These are phyloP conservation scores for Pocillopora damicornis DNA, from an alignment of 64 coral and sea anemone species.

Conservation along the genomic window DNA sequence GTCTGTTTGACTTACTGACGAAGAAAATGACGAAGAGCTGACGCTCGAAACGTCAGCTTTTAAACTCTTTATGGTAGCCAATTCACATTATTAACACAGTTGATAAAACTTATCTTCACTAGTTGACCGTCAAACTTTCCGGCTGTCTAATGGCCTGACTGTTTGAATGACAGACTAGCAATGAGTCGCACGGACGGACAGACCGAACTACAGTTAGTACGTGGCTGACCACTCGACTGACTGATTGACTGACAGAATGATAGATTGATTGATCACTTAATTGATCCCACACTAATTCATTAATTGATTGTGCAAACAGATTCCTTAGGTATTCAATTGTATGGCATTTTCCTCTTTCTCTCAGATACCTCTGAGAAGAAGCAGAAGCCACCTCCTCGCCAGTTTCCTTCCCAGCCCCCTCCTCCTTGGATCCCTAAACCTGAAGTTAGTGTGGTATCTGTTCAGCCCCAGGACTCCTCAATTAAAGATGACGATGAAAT, in stretches of 20 bases:
- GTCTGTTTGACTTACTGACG: too few relatives aligned
- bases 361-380: constrained; percentile 9
- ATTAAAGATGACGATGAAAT: constrained; percentile 69
- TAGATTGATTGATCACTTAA: too few relatives aligned
- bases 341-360: not conserved
- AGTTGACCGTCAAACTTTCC: too few relatives aligned
- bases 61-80: too few relatives aligned
- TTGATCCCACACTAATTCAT: too few relatives aligned
- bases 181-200: not conserved
- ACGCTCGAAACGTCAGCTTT: too few relatives aligned
- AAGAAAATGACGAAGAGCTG: too few relatives aligned
- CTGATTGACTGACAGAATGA: not conserved
- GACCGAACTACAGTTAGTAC: not conserved
- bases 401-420: constrained; percentile 59
- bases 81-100: too few relatives aligned
- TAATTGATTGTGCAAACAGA: not conserved
- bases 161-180: too few relatives aligned
- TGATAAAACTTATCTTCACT: too few relatives aligned
- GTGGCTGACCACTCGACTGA: not conserved
- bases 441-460: constrained; percentile 90
- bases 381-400: constrained; percentile 29
- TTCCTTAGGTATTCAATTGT: not conserved
- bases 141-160: too few relatives aligned
- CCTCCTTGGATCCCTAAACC: constrained; percentile 95
- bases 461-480: constrained; percentile 84